Conservation (phyloP, 2,888 invertebrate genomes). For the Brachyptera risi region DNA sequence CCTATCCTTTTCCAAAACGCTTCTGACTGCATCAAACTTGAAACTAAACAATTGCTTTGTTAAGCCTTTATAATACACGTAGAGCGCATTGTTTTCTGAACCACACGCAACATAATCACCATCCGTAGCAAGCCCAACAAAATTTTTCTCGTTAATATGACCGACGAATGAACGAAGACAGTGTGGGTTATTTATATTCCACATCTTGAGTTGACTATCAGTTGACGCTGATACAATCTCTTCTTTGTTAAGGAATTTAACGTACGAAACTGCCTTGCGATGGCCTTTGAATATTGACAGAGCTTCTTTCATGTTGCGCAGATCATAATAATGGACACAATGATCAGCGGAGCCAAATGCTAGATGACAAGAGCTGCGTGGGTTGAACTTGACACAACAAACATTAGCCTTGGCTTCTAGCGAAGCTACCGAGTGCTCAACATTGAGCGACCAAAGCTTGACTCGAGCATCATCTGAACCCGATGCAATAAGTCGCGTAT, state of each 20-base stretch:
- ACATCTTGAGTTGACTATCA: constrained; percentile 85
- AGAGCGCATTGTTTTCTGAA: constrained; percentile 90
- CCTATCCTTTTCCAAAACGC: constrained; percentile 69
- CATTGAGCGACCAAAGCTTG: constrained; percentile 87
- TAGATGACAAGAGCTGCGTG: constrained; percentile 77
- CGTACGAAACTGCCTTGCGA: constrained; percentile 90
- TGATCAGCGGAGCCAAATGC: constrained; percentile 97
- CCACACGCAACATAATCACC: constrained; percentile 92
- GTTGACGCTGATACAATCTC: constrained; percentile 91
- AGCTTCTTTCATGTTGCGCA: constrained; percentile 76
- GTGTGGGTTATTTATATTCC: constrained; percentile 73
- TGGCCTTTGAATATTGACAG: constrained; percentile 83
- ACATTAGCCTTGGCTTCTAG: constrained; percentile 92
- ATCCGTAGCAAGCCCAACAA: constrained; percentile 89
- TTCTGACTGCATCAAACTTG: constrained; percentile 78
- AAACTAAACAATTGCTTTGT: constrained; percentile 81
- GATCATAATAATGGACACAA: constrained; percentile 93
- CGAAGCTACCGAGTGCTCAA: constrained; percentile 80
- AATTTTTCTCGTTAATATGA: constrained; percentile 93
- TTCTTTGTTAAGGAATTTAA: constrained; percentile 79
- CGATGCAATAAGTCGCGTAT: constrained; percentile 84
- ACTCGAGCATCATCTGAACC: constrained; percentile 92
- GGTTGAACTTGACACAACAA: constrained; percentile 91
- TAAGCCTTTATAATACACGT: constrained; percentile 86
- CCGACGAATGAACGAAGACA: constrained; percentile 84